These are phyloP conservation scores for Pterostichus madidus DNA, from an alignment of 2,888 invertebrate species.

Conservation along the genomic window DNA sequence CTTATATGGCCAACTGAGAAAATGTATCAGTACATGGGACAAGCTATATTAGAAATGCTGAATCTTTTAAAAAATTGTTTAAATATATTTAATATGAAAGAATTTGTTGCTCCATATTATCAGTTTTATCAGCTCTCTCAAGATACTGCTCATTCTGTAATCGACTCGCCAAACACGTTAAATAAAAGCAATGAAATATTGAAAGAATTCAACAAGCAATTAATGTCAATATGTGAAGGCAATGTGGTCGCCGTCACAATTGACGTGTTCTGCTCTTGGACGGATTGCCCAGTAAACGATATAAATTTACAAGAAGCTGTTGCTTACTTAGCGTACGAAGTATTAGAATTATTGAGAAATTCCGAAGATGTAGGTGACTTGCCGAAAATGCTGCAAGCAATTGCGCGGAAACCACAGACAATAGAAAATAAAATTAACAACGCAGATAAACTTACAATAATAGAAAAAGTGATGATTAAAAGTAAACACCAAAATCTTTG, in stretches of 20 bases:
- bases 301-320: conserved; percentile 45
- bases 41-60: conserved; percentile 52
- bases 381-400: conserved; percentile 50
- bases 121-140: conserved; percentile 46
- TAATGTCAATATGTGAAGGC: conserved; percentile 54
- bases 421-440: conserved; percentile 53
- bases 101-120: conserved; percentile 51
- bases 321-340: conserved; percentile 51
- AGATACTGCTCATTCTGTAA: conserved; percentile 17
- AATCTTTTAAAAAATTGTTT: conserved; percentile 53
- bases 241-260: conserved; percentile 54
- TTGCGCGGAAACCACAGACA: conserved; percentile 51
- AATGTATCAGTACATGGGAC: conserved; percentile 65
- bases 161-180: conserved; percentile 30
- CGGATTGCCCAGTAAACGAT: conserved; percentile 46
- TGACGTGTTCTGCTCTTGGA: conserved; percentile 61
- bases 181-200: conserved; percentile 46
- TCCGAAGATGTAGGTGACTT: conserved; percentile 57
- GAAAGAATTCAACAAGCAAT: conserved; percentile 55
- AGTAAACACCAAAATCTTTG: conserved; percentile 52
- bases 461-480: conserved; percentile 52
- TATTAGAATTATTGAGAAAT: conserved; percentile 16
- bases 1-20: conserved; percentile 48
- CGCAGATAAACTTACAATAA: conserved; percentile 52
- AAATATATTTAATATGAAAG: conserved; percentile 36